Percentiles rank a stretch among this genome's conserved stretches.
These are phyloP conservation scores for Aleiodes alternator DNA, from an alignment of 2,888 invertebrate genomes.

Conservation along the genomic window DNA sequence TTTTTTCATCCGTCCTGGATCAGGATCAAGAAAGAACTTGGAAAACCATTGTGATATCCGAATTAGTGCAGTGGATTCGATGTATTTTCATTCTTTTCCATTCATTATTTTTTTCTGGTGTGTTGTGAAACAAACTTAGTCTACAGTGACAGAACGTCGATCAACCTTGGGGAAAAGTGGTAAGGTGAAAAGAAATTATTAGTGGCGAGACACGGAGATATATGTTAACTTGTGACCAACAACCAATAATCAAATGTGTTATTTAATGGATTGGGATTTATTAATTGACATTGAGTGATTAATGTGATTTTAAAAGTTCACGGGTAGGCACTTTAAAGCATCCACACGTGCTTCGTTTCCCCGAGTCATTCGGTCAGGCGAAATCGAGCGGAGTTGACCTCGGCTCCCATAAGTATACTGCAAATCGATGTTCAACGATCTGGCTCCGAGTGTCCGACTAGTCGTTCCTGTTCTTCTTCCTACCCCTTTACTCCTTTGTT, in stretches of 20 bases:
- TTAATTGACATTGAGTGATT: constrained; percentile 4
- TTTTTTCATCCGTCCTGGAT: background rate
- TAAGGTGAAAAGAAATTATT: constrained; percentile 30
- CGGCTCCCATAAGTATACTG: constrained; percentile 41
- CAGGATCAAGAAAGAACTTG: background rate
- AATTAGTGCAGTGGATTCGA: constrained; percentile 7
- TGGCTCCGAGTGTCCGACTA: constrained; percentile 30
- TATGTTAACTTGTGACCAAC: constrained; percentile 13
- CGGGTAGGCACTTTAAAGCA: constrained; percentile 38
- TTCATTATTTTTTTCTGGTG: background rate
- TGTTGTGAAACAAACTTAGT: background rate
- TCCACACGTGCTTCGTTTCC: constrained; percentile 47
- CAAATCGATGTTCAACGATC: constrained; percentile 42
- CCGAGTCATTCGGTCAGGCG: constrained; percentile 48
- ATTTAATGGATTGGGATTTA: background rate
- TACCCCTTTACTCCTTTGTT: background rate
- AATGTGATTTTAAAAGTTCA: constrained; percentile 29
- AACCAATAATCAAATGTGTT: background rate
- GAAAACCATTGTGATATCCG: background rate
- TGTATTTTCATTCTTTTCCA: background rate
- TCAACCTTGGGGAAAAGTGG: constrained; percentile 41
- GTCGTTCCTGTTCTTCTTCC: background rate
- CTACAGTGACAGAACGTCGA: constrained; percentile 10
- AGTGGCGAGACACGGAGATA: constrained; percentile 1
- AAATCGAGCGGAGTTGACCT: constrained; percentile 48